Conservation (phyloP, 2,797 vertebrate species). For the Ctenochaetus hawaiiensis region DNA sequence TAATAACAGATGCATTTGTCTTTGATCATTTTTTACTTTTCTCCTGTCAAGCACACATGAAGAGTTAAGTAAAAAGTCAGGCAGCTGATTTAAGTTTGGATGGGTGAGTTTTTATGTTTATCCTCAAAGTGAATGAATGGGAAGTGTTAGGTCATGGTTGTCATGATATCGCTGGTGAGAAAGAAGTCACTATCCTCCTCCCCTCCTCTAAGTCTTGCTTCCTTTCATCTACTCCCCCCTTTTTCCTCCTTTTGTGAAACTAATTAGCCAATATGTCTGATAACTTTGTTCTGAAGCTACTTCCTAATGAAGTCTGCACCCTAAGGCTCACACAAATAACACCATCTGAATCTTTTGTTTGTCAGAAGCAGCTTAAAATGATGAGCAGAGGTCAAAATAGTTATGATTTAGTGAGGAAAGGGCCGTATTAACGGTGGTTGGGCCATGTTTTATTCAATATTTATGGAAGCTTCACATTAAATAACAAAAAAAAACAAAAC, state of each 20-base stretch:
- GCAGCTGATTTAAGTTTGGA: background rate
- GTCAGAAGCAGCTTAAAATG: constrained; percentile 13
- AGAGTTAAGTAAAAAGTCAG: constrained; percentile 8
- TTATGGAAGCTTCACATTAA: background rate
- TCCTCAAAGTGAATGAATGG: background rate
- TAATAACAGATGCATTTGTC: constrained; percentile 31
- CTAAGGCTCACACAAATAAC: constrained; percentile 14
- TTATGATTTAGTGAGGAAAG: background rate
- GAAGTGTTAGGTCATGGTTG: background rate
- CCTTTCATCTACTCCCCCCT: background rate
- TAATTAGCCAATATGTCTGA: constrained; percentile 58
- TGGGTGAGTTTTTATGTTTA: constrained; percentile 3
- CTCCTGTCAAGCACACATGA: background rate
- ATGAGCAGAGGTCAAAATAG: constrained; percentile 10
- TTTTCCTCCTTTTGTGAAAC: constrained; percentile 25
- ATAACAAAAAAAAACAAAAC: background rate
- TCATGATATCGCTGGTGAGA: background rate
- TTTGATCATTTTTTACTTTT: constrained; percentile 19
- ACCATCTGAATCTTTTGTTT: constrained; percentile 13
- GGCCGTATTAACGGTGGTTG: background rate
- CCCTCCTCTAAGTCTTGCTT: background rate
- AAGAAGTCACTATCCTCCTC: background rate
- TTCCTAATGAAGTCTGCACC: constrained; percentile 42
- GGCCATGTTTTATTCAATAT: background rate
- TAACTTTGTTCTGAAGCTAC: constrained; percentile 43